Evolutionary conservation across 2,888 invertebrate genomes (phyloP).

Genomic region (Pterostichus madidus): DNA sequence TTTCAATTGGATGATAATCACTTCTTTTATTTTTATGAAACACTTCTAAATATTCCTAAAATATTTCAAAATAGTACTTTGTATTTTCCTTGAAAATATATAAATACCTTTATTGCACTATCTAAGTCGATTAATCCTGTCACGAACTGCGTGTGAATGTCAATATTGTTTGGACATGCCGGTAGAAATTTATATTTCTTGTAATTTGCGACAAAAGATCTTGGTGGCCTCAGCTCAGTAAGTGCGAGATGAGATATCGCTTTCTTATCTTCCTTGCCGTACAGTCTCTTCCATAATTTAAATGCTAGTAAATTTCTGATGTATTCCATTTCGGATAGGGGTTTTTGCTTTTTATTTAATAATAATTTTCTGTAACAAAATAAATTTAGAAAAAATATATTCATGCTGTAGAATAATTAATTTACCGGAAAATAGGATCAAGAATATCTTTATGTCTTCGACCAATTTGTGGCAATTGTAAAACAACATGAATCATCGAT

Average conservation of each 20-base stretch:
- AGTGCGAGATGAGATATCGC: conserved; percentile 42
- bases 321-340: conserved; percentile 56
- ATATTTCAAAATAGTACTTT: conserved; percentile 1
- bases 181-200: conserved; percentile 55
- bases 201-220: conserved; percentile 35
- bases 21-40: conserved; percentile 34
- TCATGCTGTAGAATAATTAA: neutral
- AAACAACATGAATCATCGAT: conserved; percentile 48
- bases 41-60: conserved; percentile 57
- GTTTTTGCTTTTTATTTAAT: conserved; percentile 33
- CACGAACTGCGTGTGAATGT: conserved; percentile 25
- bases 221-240: conserved; percentile 34
- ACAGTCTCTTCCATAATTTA: conserved; percentile 62
- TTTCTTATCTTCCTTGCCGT: conserved; percentile 47
- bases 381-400: neutral
- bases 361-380: conserved; percentile 55
- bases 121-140: conserved; percentile 54
- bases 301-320: conserved; percentile 53
- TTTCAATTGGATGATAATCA: conserved; percentile 22
- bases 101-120: conserved; percentile 41
- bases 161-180: neutral
- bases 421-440: conserved; percentile 58
- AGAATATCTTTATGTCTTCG: conserved; percentile 50
- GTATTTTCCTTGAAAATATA: neutral
- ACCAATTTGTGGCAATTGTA: conserved; percentile 31